Conservation (phyloP, 2,888 invertebrate genomes). For the Agelastica alni region DNA sequence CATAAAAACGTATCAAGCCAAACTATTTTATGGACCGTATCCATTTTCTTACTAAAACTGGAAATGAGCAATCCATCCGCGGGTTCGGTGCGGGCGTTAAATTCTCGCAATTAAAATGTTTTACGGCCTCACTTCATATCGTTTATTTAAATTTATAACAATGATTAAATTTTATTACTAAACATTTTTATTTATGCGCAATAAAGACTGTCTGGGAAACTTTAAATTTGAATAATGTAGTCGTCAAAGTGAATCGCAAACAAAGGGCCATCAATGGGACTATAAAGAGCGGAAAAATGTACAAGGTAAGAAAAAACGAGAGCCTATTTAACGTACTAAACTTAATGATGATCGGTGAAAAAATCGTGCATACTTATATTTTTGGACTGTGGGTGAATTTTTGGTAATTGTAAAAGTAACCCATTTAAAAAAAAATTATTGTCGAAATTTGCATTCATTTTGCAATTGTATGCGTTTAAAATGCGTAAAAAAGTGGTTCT, state of each 20-base stretch:
- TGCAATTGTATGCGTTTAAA: no score
- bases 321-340: no score
- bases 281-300: background rate
- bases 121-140: slow-evolving; percentile 14
- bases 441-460: no score
- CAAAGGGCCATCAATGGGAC: background rate
- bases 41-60: background rate
- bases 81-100: background rate
- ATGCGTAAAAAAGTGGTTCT: no score
- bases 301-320: background rate
- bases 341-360: no score
- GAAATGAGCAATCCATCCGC: background rate
- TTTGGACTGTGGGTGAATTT: no score
- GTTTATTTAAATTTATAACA: slow-evolving; percentile 23
- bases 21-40: background rate
- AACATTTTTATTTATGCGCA: slow-evolving; percentile 26
- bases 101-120: slow-evolving; percentile 23
- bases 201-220: slow-evolving; percentile 16
- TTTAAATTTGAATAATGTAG: slow-evolving; percentile 19
- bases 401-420: no score
- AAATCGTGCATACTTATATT: no score
- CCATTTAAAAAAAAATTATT: no score
- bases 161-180: slow-evolving; percentile 25
- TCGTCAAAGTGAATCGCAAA: slow-evolving; percentile 14
- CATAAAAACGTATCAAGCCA: no score